Evolutionary conservation across 2,113 vertebrate species (phyloP), one percentile per base, ranked within the genome.

Genomic region (Rutilus rutilus): DNA sequence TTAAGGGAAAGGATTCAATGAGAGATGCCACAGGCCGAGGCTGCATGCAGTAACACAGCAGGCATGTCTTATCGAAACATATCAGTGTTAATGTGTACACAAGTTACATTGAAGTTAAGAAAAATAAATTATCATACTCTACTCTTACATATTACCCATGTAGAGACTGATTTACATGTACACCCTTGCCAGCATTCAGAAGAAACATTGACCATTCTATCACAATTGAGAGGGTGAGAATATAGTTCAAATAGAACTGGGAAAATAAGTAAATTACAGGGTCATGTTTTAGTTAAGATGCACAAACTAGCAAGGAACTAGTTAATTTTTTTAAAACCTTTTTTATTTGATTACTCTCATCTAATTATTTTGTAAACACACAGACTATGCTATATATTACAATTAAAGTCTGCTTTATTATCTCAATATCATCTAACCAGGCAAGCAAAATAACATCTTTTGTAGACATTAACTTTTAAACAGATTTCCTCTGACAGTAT

Each of bases 401-500:
- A 85, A 21, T 83, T 85, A 83, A 83, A 76, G 45, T 89, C 54
- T 86, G 79, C 52, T 78, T 60, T 86, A 76, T 79, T 67, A 65
- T 86, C 73, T 85, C 85, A 36, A 71, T n/a, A 47, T 47, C 21
- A 47, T 85, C 59, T 73, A 42, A 62, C 67, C 33, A 79, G 25
- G 47, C 74, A 65, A 87, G 60, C 78, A 77, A 88, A 47, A 2
- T 69, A 36, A 79, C 6, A 23, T 57, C 2, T 57, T 57, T 57
- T 2, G 23, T 0, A 76, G 33, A 74, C 6, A 33, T 59, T 42
- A 15, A 21, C 9, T n/a, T 1, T 85, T 94, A 99, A 88, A 98
- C 97, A 79, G 97, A 97, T 92, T 96, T 95, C 87, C 97, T 94
- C 91, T 99, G 97, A 85, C 89, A 89, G 67, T 92, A 92, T 6